Conservation (phyloP, 2,113 vertebrate genomes). For the Mungos mungo region DNA sequence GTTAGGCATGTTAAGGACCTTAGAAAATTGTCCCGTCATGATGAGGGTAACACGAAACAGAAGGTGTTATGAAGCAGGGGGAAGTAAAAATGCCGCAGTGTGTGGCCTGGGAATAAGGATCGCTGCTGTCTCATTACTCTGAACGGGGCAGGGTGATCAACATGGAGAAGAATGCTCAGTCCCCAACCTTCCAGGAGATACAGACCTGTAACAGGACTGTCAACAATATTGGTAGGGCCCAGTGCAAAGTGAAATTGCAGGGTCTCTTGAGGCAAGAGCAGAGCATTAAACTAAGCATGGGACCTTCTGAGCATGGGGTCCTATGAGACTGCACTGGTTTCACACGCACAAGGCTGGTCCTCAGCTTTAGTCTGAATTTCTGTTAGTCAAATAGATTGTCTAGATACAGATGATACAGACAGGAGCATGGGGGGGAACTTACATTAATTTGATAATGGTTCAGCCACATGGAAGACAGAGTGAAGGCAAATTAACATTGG, state of each 20-base stretch:
- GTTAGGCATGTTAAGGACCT: background rate
- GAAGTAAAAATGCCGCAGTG: background rate
- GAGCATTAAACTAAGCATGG: background rate
- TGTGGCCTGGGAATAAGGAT: background rate
- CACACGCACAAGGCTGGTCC: background rate
- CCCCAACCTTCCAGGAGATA: background rate
- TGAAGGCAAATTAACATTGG: background rate
- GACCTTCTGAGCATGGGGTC: accelerated
- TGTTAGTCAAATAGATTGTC: background rate
- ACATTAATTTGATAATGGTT: background rate
- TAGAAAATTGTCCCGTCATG: background rate
- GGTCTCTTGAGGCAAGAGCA: background rate
- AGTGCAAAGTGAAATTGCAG: background rate
- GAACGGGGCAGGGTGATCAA: background rate
- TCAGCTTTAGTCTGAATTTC: background rate
- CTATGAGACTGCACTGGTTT: background rate
- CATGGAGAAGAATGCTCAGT: background rate
- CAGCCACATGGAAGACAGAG: background rate
- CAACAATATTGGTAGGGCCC: background rate
- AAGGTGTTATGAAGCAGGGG: background rate
- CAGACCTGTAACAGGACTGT: background rate
- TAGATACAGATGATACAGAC: background rate
- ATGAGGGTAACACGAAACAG: background rate
- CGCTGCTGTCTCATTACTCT: background rate
- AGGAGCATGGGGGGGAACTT: background rate